Evolutionary conservation across 2,888 invertebrate genomes (phyloP).

Genomic region (Eretmocerus hayati): DNA sequence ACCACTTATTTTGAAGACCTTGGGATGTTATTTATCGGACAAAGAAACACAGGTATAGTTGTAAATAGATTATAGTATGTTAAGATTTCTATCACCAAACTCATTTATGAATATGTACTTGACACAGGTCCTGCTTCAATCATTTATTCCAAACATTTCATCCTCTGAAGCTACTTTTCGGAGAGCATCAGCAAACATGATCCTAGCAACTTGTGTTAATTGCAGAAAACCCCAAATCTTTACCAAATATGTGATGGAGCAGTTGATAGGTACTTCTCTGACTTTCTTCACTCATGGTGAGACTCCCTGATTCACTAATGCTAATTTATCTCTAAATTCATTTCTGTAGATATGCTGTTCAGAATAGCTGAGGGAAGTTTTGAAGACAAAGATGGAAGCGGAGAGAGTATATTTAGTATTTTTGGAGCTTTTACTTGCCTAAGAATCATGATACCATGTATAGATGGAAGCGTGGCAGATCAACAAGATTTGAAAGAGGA

Average conservation of each 20-base stretch:
- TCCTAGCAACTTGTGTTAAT: slow-evolving; percentile 73
- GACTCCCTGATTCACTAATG: no score
- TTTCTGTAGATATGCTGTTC: slow-evolving; percentile 24
- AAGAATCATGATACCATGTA: slow-evolving; percentile 57
- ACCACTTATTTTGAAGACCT: slow-evolving; percentile 58
- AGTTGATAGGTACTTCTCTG: slow-evolving; percentile 50
- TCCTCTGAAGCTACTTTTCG: slow-evolving; percentile 62
- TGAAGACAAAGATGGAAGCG: slow-evolving; percentile 18
- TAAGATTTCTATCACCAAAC: not conserved
- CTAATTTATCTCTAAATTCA: no score
- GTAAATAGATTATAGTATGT: not conserved
- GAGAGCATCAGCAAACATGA: slow-evolving; percentile 73
- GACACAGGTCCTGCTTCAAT: slow-evolving; percentile 52
- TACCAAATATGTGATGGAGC: slow-evolving; percentile 59
- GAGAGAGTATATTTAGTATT: slow-evolving; percentile 45
- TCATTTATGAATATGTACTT: slow-evolving; percentile 6
- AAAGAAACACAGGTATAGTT: slow-evolving; percentile 61
- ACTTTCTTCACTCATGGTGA: no score
- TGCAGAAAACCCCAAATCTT: slow-evolving; percentile 63
- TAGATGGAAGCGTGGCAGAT: slow-evolving; percentile 29
- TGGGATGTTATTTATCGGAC: slow-evolving; percentile 65
- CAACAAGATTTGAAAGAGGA: slow-evolving; percentile 25
- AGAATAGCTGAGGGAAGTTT: slow-evolving; percentile 19
- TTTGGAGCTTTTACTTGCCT: slow-evolving; percentile 63
- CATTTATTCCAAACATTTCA: slow-evolving; percentile 54